Evolutionary conservation across 2,113 vertebrate genomes (phyloP).

Genomic region (Otolemur garnettii): DNA sequence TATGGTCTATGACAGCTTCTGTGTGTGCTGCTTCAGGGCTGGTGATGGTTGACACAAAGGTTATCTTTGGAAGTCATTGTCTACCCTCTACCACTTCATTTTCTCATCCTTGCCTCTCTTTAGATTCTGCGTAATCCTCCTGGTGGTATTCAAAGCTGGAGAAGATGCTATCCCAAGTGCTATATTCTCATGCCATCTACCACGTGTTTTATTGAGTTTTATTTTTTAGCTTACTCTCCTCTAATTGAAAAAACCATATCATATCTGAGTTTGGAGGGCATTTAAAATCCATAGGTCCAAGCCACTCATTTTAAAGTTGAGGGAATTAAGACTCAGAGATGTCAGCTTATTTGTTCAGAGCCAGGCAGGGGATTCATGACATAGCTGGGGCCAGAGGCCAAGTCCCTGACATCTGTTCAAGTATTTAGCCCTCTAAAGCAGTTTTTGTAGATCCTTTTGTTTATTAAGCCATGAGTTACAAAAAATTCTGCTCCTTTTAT

Average conservation of each 20-base stretch:
- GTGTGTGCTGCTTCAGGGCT: neutral
- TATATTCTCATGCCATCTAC: neutral
- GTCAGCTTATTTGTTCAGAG: constrained; percentile 20
- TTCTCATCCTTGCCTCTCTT: neutral
- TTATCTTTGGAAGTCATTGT: constrained; percentile 22
- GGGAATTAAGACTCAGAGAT: neutral
- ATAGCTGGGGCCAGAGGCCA: neutral
- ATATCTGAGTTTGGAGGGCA: neutral
- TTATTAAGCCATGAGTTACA: constrained; percentile 15
- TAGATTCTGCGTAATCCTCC: neutral
- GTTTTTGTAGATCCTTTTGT: neutral
- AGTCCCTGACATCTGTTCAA: neutral
- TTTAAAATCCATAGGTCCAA: constrained; percentile 35
- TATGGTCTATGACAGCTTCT: neutral
- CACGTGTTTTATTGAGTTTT: neutral
- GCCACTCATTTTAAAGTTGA: constrained; percentile 48
- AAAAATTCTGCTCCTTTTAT: neutral
- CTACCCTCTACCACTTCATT: neutral
- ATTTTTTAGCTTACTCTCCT: constrained; percentile 15
- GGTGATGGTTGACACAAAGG: neutral
- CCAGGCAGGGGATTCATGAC: neutral
- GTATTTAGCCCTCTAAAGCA: neutral
- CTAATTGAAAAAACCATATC: constrained; percentile 30
- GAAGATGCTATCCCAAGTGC: neutral
- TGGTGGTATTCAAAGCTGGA: neutral